Base-by-base conservation (phyloP, 2,113 vertebrate species). In the Elephantulus edwardii region DNA sequence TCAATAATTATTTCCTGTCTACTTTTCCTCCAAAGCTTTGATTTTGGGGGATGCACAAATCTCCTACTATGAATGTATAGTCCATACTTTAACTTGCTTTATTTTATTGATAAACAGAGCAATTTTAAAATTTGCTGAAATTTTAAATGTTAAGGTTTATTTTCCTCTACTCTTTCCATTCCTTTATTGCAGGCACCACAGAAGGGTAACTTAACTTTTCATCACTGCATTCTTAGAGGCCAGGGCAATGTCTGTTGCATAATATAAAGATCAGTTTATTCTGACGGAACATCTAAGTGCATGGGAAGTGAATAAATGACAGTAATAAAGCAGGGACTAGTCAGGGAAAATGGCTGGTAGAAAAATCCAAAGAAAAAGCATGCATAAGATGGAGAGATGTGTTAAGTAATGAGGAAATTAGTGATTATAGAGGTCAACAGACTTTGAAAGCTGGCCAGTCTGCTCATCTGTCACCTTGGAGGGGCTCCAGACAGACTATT, bases 391-490 rank as follows among this genome's bases (percentile, higher is more conserved):
- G 54, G 40, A 82, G 86, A 26, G 38, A 9, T 8, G 17, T 56
- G 16, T 30, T 33, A 26, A 20, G 33, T 4, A 19, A 20, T 6
- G 44, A 68, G 38, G n/a, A 68, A n/a, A 93, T 19, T 1, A 42
- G 44, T 24, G 28, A 46, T 83, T 83, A 46, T 16, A 83, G 82
- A 91, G 56, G 56, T 54, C 64, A 70, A 46, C 3, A 50, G 66
- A 66, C 46, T 77, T 60, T 9, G 71, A 76, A 62, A 58, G n/a
- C 81, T 30, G 33, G 56, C 77, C 85, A 44, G 44, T 33, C 26
- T 46, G 78, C 54, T 90, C 86, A 81, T 77, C 42, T 82, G 91
- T 4, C 68, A 42, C 66, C 58, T 71, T 81, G 86, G 68, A 88
- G 46, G 62, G 46, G 3, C 60, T 93, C 83, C 91, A 87, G 40